Evolutionary conservation across 2,797 vertebrate species (phyloP), one percentile per base, ranked within the genome.

Genomic region (Catharus ustulatus): DNA sequence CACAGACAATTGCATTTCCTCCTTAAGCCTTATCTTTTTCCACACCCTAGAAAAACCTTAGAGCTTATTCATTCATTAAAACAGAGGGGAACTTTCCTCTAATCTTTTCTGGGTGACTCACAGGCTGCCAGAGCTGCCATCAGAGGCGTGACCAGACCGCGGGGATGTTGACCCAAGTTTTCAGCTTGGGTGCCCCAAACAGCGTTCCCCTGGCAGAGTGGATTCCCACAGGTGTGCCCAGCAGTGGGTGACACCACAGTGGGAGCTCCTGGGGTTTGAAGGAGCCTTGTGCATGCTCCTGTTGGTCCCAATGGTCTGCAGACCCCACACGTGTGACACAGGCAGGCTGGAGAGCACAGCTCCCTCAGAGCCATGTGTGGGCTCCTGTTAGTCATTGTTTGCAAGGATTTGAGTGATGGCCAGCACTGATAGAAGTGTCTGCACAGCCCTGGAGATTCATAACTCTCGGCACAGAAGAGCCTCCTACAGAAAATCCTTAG

Each of bases 31-130:
- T 96, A 96, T 94, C 94, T 90, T 94, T 73, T 68, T 90, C 91
- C 94, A 93, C 94, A 90, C 94, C 95, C 87, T 91, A 73, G 73
- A 84, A 76, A 92, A 94, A 69, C 32, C 80, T 88, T 58, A 62
- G n/a, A 58, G 67, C 80, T 91, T 89, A 94, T 93, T 94, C 94
- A 94, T 94, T 97, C 94, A 94, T 95, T 93, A 84, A 90, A 96
- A 88, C 63, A 89, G 85, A 72, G 74, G 77, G 38, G 71, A 94
- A 91, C 94, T 94, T 93, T 88, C 93, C 89, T 95, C 87, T 90
- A 91, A 88, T 94, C 93, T 72, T 57, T 91, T 48, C 77, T 74
- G 13, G 6, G 71, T 94, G 93, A 94, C 94, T 96, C 91, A 94
- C 2, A 8, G 77, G 34, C 75, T 78, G 46, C 30, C 81, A 26